Evolutionary conservation across 2,113 vertebrate species (phyloP), one percentile per base, ranked within the genome.

Genomic region (Sebastes schlegelii): DNA sequence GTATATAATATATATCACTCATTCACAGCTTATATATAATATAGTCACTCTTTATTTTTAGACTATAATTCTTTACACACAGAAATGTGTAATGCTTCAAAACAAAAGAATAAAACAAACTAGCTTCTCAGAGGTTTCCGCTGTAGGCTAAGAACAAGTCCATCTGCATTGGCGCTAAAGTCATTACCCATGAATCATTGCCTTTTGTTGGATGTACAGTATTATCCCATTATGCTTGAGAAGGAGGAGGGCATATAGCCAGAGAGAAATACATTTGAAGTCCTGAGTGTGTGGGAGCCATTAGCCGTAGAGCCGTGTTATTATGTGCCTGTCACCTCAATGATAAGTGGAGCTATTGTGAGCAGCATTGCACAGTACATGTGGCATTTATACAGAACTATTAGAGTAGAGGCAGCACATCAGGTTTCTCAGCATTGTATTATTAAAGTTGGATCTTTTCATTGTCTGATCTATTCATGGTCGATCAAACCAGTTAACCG

Each of bases 291-390:
- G 89, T 92, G 85, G 91, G 91, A 91, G 83, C 89, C 86, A 92
- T 93, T 92, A 91, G 80, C 85, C 81, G 82, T 60, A 77, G 40
- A 88, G 85, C 83, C 77, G 76, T 80, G 85, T 89, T 90, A 92
- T 93, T 92, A 93, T 92, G 86, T 86, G 88, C 83, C 83, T 92
- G 91, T 92, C 92, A 91, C 80, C 86, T 90, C 77, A 6, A 49
- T 91, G 88, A 90, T 85, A 86, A 92, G 91, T 92, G 86, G 81
- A 79, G 73, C 89, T 85, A 58, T 80, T 90, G 87, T 91, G 80
- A 75, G 87, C 85, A 80, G 83, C 54, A 8, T 66, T 54, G 67
- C 74, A 70, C 73, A 79, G 85, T 83, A 71, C 83, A 83, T 83
- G 65, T 78, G 67, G 43, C 71, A 40, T 89, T 91, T 83, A 67